Percentiles rank a stretch among this genome's conserved stretches.
Conservation (phyloP, 2,113 vertebrate genomes). For the Antennarius striatus region DNA sequence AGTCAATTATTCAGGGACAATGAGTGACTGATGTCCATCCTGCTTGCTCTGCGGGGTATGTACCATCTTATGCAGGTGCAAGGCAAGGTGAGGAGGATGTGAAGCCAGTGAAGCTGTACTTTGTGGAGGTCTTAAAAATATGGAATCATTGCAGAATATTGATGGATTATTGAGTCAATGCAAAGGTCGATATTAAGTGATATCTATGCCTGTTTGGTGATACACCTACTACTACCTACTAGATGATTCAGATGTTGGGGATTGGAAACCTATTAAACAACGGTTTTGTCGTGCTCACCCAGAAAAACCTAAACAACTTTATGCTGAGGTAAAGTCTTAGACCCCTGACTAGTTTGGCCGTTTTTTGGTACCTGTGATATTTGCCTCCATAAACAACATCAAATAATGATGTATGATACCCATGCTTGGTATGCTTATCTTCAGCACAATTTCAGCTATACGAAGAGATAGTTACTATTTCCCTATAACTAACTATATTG, state of each 20-base stretch:
- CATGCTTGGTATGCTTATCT: no score
- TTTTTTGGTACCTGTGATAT: no score
- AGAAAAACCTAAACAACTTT: not conserved
- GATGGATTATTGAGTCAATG: not conserved
- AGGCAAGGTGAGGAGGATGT: not conserved
- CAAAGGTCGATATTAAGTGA: not conserved
- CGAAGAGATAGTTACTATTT: no score
- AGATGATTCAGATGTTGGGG: not conserved
- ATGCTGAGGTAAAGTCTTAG: not conserved
- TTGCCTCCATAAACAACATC: no score
- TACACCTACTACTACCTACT: not conserved
- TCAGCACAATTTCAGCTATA: no score
- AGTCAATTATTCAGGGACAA: not conserved
- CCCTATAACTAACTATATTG: no score
- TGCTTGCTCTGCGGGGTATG: not conserved
- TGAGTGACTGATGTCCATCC: not conserved
- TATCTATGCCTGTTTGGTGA: not conserved
- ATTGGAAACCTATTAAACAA: not conserved
- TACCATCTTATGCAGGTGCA: not conserved
- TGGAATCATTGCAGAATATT: not conserved
- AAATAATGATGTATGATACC: no score
- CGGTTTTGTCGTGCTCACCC: not conserved
- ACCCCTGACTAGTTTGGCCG: no score
- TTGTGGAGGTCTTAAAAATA: not conserved
- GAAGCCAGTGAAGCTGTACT: not conserved